Evolutionary conservation across 1,140 invertebrate genomes (phyloP).

Genomic region (Nymphalis io): DNA sequence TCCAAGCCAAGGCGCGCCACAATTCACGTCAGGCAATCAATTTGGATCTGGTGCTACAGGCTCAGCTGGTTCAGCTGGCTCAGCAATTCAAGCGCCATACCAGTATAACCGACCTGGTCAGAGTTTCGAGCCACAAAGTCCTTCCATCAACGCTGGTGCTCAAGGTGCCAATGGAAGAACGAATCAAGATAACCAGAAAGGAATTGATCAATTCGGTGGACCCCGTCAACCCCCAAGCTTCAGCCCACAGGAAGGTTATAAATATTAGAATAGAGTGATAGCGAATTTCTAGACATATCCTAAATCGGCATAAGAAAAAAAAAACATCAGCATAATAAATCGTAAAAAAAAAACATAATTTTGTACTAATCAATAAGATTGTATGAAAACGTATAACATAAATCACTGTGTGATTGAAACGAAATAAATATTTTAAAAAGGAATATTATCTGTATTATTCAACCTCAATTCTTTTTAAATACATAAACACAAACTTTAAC

Average conservation of each 20-base stretch:
- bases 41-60: constrained; percentile 13
- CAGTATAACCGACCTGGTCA: constrained; percentile 35
- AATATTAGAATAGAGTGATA: constrained; percentile 62
- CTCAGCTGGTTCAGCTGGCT: constrained; percentile 16
- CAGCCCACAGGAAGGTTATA: constrained; percentile 69
- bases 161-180: constrained; percentile 11
- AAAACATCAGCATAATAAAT: constrained; percentile 48
- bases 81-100: constrained; percentile 33
- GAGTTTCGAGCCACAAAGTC: constrained; percentile 13
- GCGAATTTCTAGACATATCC: constrained; percentile 12
- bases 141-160: constrained; percentile 18
- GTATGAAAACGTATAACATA: constrained; percentile 47
- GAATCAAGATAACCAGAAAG: constrained; percentile 25
- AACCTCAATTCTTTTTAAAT: constrained; percentile 6
- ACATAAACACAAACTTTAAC: constrained; percentile 1
- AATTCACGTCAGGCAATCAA: constrained; percentile 16
- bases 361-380: constrained; percentile 53
- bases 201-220: constrained; percentile 47
- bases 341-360: constrained; percentile 50
- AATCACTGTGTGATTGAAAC: constrained; percentile 60
- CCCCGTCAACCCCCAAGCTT: constrained; percentile 72
- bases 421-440: constrained; percentile 36
- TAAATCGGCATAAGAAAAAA: constrained; percentile 44
- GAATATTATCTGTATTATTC: constrained; percentile 23
- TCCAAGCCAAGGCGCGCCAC: constrained; percentile 19